Percentiles rank a stretch among this genome's conserved stretches.
These are phyloP conservation scores for Bolinopsis microptera DNA, from an alignment of 37 sponge, comb jelly and placozoan species.

Conservation along the genomic window DNA sequence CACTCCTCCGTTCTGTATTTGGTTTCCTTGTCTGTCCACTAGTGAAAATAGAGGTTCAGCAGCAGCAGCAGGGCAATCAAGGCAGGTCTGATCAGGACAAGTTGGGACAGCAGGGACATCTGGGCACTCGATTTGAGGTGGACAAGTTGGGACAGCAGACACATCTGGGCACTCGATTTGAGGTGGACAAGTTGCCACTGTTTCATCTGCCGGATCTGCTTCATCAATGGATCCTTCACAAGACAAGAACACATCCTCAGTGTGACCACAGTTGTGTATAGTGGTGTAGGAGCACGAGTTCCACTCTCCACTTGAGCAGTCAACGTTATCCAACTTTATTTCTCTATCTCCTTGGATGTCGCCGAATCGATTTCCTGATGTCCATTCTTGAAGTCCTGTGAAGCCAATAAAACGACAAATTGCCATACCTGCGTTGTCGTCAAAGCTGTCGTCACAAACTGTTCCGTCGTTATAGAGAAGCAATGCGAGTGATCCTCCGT, in stretches of 20 bases:
- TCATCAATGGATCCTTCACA: not conserved
- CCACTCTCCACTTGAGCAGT: not conserved
- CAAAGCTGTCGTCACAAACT: not conserved
- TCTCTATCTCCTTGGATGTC: not conserved
- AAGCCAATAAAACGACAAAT: not conserved
- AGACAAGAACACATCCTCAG: not conserved
- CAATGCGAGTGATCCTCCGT: not conserved
- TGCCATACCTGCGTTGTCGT: not conserved
- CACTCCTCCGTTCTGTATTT: not conserved
- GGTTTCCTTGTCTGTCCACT: not conserved
- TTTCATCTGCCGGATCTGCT: not conserved
- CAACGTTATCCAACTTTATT: not conserved
- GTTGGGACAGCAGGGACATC: no score
- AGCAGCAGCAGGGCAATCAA: no score
- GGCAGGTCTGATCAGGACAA: no score
- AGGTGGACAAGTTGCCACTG: no score
- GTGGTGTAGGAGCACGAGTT: not conserved
- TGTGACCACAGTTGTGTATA: not conserved
- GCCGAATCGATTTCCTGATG: not conserved
- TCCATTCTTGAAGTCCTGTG: not conserved
- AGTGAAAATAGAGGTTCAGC: not conserved
- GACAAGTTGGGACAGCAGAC: no score
- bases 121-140: no score
- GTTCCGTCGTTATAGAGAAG: not conserved
- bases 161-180: no score